These are phyloP conservation scores for Rhagophthalmus giganteus DNA, from an alignment of 2,888 invertebrate species.

Conservation along the genomic window DNA sequence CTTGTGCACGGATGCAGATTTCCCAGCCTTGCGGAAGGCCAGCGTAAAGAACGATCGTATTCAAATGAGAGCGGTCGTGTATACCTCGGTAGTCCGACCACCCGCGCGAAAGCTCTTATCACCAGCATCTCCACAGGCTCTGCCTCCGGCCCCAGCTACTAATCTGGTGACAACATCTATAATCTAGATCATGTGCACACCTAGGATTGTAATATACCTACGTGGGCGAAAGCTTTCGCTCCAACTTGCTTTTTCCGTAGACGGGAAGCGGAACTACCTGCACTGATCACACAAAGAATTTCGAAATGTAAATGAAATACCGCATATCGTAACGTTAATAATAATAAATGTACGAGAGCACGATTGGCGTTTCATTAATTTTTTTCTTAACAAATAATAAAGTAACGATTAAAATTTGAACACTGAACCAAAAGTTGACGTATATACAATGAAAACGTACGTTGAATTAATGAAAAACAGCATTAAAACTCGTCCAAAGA, in stretches of 20 bases:
- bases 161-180: conserved; percentile 58
- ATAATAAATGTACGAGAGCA: too few relatives aligned
- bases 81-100: conserved; percentile 46
- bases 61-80: conserved; percentile 56
- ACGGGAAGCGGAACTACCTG: neutral
- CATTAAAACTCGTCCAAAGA: too few relatives aligned
- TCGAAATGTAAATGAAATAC: too few relatives aligned
- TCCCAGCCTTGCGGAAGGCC: conserved; percentile 37
- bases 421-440: too few relatives aligned
- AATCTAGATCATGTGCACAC: conserved; percentile 56
- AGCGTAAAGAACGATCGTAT: conserved; percentile 52
- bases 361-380: too few relatives aligned
- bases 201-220: conserved; percentile 47
- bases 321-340: too few relatives aligned
- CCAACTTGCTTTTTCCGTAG: neutral
- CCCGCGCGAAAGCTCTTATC: conserved; percentile 52
- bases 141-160: conserved; percentile 38
- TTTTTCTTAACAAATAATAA: too few relatives aligned
- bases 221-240: conserved; percentile 3
- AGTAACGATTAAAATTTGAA: neutral
- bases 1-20: conserved; percentile 47
- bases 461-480: too few relatives aligned
- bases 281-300: too few relatives aligned
- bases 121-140: conserved; percentile 47
- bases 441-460: too few relatives aligned